Base-by-base conservation (phyloP, 2,113 vertebrate species). In the Pangasianodon hypophthalmus region DNA sequence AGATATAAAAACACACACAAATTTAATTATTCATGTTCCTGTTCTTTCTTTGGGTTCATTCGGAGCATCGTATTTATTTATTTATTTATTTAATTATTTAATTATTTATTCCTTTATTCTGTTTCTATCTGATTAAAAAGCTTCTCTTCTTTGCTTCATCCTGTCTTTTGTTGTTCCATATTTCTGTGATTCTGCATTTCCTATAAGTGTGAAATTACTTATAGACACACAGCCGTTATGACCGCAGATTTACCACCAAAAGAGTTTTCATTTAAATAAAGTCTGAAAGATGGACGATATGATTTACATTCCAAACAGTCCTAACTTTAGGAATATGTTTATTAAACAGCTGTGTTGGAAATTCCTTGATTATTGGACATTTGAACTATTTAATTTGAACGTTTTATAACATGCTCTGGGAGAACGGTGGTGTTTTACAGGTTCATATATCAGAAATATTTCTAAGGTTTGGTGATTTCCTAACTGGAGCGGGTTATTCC, bases 91-190 rank as follows among this genome's bases (percentile, higher is more conserved):
- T 75, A 85, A 64, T 60, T 48, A 50, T 29, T 50, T 80, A 48
- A 48, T 79, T 77, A 48, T 58, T 62, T 75, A 85, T 79, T 60
- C 29, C 50, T 89, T 19, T 48, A 29, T 83, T 85, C 32, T 73
- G 24, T 85, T 86, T n/a, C 37, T 86, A 52, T 88, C 64, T 44
- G 32, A 92, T 90, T 88, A 90, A 90, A 91, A 77, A 81, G 50
- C 5, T 44, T 82, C 52, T 73, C 60, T 84, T 82, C 21, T 9
- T 62, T 44, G 81, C 6, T 62, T 67, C 50, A 87, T 37, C 46
- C 54, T 64, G 89, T 87, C 67, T 90, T n/a, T 84, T 89, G n/a
- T 60, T 67, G 62, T 73, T 89, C 58, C 32, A n/a, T 52, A 58
- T 90, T 73, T 54, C 54, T 77, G 18, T 44, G 10, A 37, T 82